Conservation (phyloP, 2,888 invertebrate species). For the Falcaria lacertinaria region DNA sequence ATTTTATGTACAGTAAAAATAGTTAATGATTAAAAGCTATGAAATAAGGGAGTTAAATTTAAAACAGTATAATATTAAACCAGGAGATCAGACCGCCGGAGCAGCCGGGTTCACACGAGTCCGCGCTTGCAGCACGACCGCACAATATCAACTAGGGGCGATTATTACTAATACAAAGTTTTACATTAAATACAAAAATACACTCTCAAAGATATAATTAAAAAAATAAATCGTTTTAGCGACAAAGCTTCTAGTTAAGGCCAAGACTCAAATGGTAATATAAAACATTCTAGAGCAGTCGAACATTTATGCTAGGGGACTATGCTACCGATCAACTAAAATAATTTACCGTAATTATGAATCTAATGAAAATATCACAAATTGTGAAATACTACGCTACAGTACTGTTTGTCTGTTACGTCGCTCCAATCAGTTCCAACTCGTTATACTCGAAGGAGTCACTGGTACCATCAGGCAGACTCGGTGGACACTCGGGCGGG, state of each 20-base stretch:
- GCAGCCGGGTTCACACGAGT: too few relatives aligned
- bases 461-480: too few relatives aligned
- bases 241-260: constrained; percentile 7
- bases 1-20: too few relatives aligned
- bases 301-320: not conserved
- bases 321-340: not conserved
- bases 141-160: constrained; percentile 6
- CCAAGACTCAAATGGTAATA: not conserved
- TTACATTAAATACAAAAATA: constrained; percentile 48
- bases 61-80: constrained; percentile 5
- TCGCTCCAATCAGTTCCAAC: not conserved
- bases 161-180: constrained; percentile 12
- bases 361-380: constrained; percentile 41
- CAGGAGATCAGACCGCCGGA: constrained; percentile 18
- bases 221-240: constrained; percentile 41
- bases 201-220: constrained; percentile 37
- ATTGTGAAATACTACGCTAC: constrained; percentile 27
- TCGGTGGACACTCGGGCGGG: too few relatives aligned
- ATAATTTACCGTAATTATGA: not conserved
- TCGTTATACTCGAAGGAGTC: too few relatives aligned
- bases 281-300: not conserved
- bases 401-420: constrained; percentile 9
- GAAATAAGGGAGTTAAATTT: not conserved
- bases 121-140: too few relatives aligned
- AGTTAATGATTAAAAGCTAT: not conserved